Percentiles rank a stretch among this genome's conserved stretches.
Evolutionary conservation across 2,113 vertebrate species (phyloP).

Genomic region (Ochotona princeps): DNA sequence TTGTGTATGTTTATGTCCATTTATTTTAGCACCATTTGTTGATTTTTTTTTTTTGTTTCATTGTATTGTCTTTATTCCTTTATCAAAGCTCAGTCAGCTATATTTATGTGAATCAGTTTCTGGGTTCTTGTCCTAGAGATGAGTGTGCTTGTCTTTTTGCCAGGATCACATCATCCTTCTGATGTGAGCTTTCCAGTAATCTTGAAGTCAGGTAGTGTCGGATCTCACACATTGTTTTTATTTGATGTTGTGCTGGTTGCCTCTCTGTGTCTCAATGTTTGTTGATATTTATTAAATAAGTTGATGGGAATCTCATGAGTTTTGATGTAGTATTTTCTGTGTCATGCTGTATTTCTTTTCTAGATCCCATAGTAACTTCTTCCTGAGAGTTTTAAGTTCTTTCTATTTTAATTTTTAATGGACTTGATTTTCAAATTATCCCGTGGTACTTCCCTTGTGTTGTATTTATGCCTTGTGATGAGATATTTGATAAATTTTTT

Average conservation of each 20-base stretch:
- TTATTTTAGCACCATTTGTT: not conserved
- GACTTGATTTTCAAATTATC: not conserved
- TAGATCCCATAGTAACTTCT: not conserved
- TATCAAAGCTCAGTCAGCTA: not conserved
- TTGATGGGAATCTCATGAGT: not conserved
- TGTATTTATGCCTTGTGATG: not conserved
- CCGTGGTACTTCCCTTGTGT: not conserved
- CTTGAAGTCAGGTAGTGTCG: not conserved
- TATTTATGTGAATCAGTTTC: not conserved
- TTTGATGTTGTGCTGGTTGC: not conserved
- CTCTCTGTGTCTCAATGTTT: not conserved
- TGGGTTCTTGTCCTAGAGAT: accelerated
- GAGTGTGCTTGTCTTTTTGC: not conserved
- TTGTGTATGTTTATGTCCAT: not conserved
- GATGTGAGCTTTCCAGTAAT: not conserved
- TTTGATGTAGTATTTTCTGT: not conserved
- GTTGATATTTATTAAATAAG: not conserved
- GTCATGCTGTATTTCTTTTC: not conserved
- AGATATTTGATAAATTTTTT: no score
- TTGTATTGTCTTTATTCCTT: not conserved
- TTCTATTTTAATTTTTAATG: not conserved
- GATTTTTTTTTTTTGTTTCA: not conserved
- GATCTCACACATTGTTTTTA: no score
- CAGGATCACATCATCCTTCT: not conserved
- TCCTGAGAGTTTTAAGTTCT: not conserved